Base-by-base conservation (phyloP, 92 coral and sea anemone genomes). In the Heteractis magnifica region DNA sequence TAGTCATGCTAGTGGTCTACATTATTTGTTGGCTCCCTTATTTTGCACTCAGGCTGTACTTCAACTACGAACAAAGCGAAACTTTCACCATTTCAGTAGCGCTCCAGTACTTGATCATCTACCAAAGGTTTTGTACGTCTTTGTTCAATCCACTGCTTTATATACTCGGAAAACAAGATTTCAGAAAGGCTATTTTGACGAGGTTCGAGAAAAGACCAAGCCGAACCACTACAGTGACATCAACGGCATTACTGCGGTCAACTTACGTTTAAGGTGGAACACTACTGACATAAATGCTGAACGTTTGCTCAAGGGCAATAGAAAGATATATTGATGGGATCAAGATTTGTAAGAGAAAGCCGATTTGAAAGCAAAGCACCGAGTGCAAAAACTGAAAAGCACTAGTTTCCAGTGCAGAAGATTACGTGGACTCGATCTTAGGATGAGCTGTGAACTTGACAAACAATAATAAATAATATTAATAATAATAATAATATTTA, bases 101-200 rank as follows among this genome's bases (percentile, higher is more conserved):
- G 0, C 59, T 88, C 6, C 60, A 18, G 52, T 21, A 58, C 49
- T 55, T 87, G 44, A 34, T 92, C 16, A 13, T 84, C 55, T 90
- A 86, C 76, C 51, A 87, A 72, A 78, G 95, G 23, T 82, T 87
- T 60, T 56, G 81, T 49, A 78, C 93, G 0, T 87, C 93, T 21
- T 41, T 92, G n/a, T 87, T 92, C 59, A 92, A 92, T 77, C 96
- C 96, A 2, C 44, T 91, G 52, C 72, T 92, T 70, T 92, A 90
- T 41, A 88, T 90, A 26, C 81, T 90, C 18, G 93, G 96, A 11
- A 92, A 92, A 82, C 93, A 89, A 52, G 96, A 92, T 60, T 92
- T 92, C 56, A 87, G 96, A 14, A 90, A 88, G 70, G 84, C 88
- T 15, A 44, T 84, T 9, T 77, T 59, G 16, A 73, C 56, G 34